phyloP scores from a whole-genome alignment of 2,888 invertebrate genomes.

The Synergus itoensis region DNA sequence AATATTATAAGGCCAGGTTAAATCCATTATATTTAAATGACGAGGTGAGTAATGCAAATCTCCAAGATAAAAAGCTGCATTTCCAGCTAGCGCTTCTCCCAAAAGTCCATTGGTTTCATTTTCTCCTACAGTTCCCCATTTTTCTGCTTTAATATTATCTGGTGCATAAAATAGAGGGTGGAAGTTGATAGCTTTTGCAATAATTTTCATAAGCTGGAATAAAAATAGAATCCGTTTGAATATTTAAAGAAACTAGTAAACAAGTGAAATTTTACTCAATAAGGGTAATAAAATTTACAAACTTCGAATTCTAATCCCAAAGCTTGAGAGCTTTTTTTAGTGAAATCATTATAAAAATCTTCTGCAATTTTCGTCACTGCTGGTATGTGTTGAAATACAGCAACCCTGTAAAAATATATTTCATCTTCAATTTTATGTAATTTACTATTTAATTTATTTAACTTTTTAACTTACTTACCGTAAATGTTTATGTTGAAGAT shows the following conservation, averaged over 20 bases:
- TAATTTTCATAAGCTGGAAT: constrained; percentile 82
- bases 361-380: constrained; percentile 79
- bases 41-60: constrained; percentile 88
- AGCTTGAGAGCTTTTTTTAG: constrained; percentile 54
- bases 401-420: constrained; percentile 81
- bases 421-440: constrained; percentile 59
- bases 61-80: constrained; percentile 87
- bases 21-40: constrained; percentile 84
- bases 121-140: constrained; percentile 83
- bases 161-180: constrained; percentile 84
- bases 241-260: not conserved
- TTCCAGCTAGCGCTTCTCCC: constrained; percentile 85
- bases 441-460: not conserved
- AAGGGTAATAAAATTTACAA: constrained; percentile 50
- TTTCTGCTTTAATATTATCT: constrained; percentile 80
- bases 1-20: constrained; percentile 88
- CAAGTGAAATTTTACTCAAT: too few species aligned
- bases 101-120: constrained; percentile 87
- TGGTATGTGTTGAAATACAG: constrained; percentile 85
- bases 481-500: constrained; percentile 72
- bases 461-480: constrained; percentile 61
- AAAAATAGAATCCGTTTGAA: constrained; percentile 16
- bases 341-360: constrained; percentile 48
- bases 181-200: constrained; percentile 87
- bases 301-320: constrained; percentile 87